phyloP scores from a whole-genome alignment of 2,113 vertebrate species.

The Willisornis vidua region DNA sequence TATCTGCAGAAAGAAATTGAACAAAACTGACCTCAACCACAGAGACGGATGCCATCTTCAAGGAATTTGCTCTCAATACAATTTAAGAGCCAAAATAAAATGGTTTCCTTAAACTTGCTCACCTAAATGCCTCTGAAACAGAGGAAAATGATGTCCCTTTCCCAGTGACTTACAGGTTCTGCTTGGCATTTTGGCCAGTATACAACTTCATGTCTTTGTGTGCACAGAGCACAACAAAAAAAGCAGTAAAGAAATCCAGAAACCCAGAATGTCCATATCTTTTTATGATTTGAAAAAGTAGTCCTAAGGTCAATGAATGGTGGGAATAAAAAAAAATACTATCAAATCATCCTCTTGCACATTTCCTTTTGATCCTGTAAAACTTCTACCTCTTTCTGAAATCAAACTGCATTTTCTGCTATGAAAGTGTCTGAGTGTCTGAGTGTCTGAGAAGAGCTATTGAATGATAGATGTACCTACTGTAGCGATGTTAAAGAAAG shows the following conservation, averaged over 20 bases:
- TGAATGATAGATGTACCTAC: neutral
- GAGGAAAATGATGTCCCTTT: neutral
- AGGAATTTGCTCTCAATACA: neutral
- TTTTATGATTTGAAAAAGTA: neutral
- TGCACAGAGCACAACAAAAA: neutral
- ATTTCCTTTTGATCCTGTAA: neutral
- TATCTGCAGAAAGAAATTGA: accelerated
- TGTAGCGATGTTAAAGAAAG: neutral
- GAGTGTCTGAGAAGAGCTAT: neutral
- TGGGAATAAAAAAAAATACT: neutral
- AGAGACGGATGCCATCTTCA: neutral
- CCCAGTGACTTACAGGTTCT: neutral
- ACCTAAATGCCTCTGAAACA: neutral
- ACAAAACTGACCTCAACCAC: neutral
- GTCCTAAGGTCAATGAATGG: neutral
- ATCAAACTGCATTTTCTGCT: accelerated
- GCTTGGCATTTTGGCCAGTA: neutral
- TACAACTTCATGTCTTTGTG: neutral
- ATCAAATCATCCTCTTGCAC: neutral
- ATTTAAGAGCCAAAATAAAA: neutral
- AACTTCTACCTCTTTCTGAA: neutral
- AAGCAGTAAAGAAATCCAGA: neutral
- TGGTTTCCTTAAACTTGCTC: neutral
- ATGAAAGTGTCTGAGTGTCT: neutral
- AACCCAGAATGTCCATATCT: neutral